phyloP scores from a whole-genome alignment of 2,113 vertebrate species.

The Psilopogon haemacephalus region DNA sequence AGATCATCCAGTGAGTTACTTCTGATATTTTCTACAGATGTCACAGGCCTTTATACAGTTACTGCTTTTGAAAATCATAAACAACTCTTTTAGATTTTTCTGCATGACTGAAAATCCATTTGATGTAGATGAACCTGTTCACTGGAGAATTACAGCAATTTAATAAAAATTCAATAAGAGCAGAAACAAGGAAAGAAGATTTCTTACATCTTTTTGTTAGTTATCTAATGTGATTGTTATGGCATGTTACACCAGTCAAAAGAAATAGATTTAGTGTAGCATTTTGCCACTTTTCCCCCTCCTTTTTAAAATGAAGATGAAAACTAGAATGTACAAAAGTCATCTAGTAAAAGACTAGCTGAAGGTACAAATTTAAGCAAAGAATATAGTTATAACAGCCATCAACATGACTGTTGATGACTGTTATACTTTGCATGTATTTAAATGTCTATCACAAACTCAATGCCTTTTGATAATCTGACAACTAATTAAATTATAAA shows the following conservation, averaged over 20 bases:
- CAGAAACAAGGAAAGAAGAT: slow-evolving; percentile 73
- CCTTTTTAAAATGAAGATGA: slow-evolving; percentile 71
- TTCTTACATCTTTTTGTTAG: slow-evolving; percentile 74
- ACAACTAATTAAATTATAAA: slow-evolving; percentile 76
- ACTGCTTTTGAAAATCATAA: slow-evolving; percentile 66
- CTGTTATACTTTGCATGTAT: slow-evolving; percentile 72
- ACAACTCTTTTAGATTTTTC: slow-evolving; percentile 74
- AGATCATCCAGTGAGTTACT: slow-evolving; percentile 88
- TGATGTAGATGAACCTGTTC: slow-evolving; percentile 77
- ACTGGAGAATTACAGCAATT: slow-evolving; percentile 81
- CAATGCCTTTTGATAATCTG: slow-evolving; percentile 72
- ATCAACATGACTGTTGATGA: slow-evolving; percentile 55
- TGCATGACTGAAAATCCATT: slow-evolving; percentile 75
- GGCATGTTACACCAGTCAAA: slow-evolving; percentile 73
- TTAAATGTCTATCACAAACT: slow-evolving; percentile 73
- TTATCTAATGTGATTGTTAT: slow-evolving; percentile 70
- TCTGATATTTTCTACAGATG: slow-evolving; percentile 51
- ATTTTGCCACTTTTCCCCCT: slow-evolving; percentile 67
- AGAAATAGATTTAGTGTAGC: slow-evolving; percentile 71
- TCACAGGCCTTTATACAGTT: slow-evolving; percentile 53
- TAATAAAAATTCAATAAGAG: slow-evolving; percentile 75
- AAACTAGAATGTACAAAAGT: slow-evolving; percentile 71
- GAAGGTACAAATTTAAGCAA: slow-evolving; percentile 71
- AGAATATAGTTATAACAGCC: slow-evolving; percentile 63
- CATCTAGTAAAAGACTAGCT: slow-evolving; percentile 67